Evolutionary conservation across 1,140 invertebrate species (phyloP), one percentile per base, ranked within the genome.

Genomic region (Cataglyphis hispanica): DNA sequence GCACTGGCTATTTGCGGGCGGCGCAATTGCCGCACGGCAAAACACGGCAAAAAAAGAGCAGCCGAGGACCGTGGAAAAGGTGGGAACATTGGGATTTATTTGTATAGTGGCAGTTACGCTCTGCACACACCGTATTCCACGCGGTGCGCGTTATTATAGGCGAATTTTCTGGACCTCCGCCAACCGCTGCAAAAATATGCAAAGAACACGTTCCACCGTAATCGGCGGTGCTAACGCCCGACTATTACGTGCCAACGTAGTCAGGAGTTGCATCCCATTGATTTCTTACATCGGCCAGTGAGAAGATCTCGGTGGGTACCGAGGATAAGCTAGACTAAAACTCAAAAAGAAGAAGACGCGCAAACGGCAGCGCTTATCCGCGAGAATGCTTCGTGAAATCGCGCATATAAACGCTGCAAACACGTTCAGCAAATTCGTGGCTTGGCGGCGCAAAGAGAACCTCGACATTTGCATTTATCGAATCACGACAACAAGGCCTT

Each of bases 381-480:
- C 61, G 19, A 77, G 37, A 77, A 61, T 27, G 16, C 22, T 27
- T 40, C 13, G 56, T 22, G 22, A 64, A 64, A 25, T 64, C 46
- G 22, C 22, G 46, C 66, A 2, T n/a, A 25, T 70, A 72, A 81
- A 34, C 37, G 25, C 13, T 40, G 72, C 40, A 77, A 19, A 40
- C 43, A 53, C 43, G 2, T 56, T 76, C 43, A 27, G 22, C 43
- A 84, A 84, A 84, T 84, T 64, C 60, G 22, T n/a, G 37, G 19
- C 8, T 67, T 16, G 40, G 19, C 27, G 34, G 25, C 1, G 10
- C n/a, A 8, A 2, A 56, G 40, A 16, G 31, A n/a, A n/a, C n/a
- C 4, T 40, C 46, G 13, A 40, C 81, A 84, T 84, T 84, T 77
- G 72, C 81, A 84, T 77, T 64, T 84, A 84, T 31, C 72, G 43